Conservation (phyloP, 1,140 invertebrate species). For the Drosophila gunungcola region DNA sequence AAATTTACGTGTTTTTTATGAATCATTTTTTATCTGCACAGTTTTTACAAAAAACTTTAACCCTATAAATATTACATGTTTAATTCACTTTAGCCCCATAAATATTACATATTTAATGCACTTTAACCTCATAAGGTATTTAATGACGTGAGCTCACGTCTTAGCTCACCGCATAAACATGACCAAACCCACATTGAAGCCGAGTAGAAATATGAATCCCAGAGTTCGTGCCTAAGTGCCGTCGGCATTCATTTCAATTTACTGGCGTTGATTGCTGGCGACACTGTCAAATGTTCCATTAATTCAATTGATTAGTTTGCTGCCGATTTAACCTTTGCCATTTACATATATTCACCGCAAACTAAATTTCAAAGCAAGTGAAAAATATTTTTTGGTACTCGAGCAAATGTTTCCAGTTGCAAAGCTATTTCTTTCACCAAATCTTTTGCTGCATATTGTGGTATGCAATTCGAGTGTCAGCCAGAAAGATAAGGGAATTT, state of each 20-base stretch:
- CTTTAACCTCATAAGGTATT: neutral
- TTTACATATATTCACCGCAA: constrained; percentile 24
- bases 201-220: constrained; percentile 11
- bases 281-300: constrained; percentile 27
- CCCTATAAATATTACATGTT: too few relatives aligned
- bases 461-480: constrained; percentile 5
- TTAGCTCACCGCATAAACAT: constrained; percentile 23
- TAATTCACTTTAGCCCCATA: too few relatives aligned
- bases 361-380: constrained; percentile 17
- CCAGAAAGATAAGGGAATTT: constrained; percentile 12
- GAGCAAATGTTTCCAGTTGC: constrained; percentile 45
- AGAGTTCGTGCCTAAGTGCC: constrained; percentile 37
- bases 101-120: neutral
- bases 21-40: too few relatives aligned
- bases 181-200: constrained; percentile 1
- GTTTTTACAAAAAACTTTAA: too few relatives aligned
- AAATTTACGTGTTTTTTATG: too few relatives aligned
- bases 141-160: neutral
- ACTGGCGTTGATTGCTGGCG: constrained; percentile 55
- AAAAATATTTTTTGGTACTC: constrained; percentile 33
- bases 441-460: constrained; percentile 22
- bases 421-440: constrained; percentile 60
- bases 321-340: constrained; percentile 12
- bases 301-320: constrained; percentile 78
- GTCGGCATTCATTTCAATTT: constrained; percentile 41